Evolutionary conservation across 1,140 invertebrate species (phyloP), one percentile per base, ranked within the genome.

Genomic region (Dryas iulia): DNA sequence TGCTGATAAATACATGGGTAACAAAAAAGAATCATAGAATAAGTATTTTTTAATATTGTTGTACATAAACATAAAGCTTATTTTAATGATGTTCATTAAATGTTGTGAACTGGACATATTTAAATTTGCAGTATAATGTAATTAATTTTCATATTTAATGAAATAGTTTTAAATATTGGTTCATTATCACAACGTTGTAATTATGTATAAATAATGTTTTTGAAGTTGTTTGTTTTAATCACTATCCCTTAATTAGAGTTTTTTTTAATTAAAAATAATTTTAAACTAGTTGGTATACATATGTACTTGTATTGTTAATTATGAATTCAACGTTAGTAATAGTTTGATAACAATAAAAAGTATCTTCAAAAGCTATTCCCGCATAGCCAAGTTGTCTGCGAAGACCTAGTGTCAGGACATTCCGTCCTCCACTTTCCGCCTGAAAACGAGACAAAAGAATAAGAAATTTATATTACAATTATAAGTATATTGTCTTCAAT

Each of bases 21-120:
- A 70, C 14, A 77, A 84, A 31, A 77, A 67, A n/a, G 83, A 79
- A 81, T 67, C 69, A 59, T 39, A 12, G 47, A 11, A 26, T 58
- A 58, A 58, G 1, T 47, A 65, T 68, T 60, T 21, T 31, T 30
- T 63, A 57, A 23, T 53, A 8, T 31, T 60, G 33, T 66, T 69
- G 33, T 72, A 72, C 53, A 56, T 66, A 67, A 53, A 63, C 31
- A 61, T 39, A 56, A 23, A 47, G 62, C 3, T 52, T 65, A 70
- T 59, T 63, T 31, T 62, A 59, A 73, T 47, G 53, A n/a, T 69
- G 35, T 25, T 58, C 59, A 62, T 30, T 8, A 61, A 71, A 69
- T 76, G 88, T 91, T 91, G 86, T 73, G 77, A 75, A 87, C 87
- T 91, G 87, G 86, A 83, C 86, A 88, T 89, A 81, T 86, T 89